phyloP scores from a whole-genome alignment of 2,888 invertebrate species.

The Chrysomela aeneicollis region DNA sequence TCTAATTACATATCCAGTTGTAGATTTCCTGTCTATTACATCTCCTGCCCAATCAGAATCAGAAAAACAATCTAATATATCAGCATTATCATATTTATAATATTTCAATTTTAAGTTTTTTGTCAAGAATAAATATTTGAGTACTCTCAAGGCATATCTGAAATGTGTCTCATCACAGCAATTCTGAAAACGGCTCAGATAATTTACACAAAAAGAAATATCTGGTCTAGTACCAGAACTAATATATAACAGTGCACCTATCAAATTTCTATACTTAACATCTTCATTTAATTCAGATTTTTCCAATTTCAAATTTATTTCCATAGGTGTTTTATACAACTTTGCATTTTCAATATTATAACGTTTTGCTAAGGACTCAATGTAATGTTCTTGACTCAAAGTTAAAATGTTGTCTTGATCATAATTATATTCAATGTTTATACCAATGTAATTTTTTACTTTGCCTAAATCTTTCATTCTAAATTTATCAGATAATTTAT shows the following conservation, averaged over 20 bases:
- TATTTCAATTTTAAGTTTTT: constrained; percentile 15
- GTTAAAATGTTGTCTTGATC: constrained; percentile 14
- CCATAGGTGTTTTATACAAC: constrained; percentile 30
- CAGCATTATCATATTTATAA: constrained; percentile 16
- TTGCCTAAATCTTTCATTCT: constrained; percentile 34
- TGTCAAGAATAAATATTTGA: constrained; percentile 22
- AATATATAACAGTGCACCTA: constrained; percentile 28
- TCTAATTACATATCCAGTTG: constrained; percentile 22
- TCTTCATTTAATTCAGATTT: constrained; percentile 8
- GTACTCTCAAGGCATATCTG: constrained; percentile 20
- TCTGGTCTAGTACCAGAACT: constrained; percentile 31
- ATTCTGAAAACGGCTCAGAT: constrained; percentile 1
- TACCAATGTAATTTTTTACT: constrained; percentile 28
- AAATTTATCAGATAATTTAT: constrained; percentile 22
- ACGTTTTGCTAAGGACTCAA: constrained; percentile 19
- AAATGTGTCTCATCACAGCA: constrained; percentile 4
- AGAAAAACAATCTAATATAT: constrained; percentile 15
- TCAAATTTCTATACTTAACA: constrained; percentile 27
- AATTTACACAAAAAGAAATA: constrained; percentile 23
- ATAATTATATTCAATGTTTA: constrained; percentile 27
- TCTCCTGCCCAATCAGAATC: constrained; percentile 36
- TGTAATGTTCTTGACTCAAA: constrained; percentile 28
- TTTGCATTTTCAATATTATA: constrained; percentile 25
- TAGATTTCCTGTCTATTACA: constrained; percentile 29
- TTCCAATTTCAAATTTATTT: too few relatives aligned